Evolutionary conservation across 2,888 invertebrate species (phyloP).

Genomic region (Adelognathus sp.): DNA sequence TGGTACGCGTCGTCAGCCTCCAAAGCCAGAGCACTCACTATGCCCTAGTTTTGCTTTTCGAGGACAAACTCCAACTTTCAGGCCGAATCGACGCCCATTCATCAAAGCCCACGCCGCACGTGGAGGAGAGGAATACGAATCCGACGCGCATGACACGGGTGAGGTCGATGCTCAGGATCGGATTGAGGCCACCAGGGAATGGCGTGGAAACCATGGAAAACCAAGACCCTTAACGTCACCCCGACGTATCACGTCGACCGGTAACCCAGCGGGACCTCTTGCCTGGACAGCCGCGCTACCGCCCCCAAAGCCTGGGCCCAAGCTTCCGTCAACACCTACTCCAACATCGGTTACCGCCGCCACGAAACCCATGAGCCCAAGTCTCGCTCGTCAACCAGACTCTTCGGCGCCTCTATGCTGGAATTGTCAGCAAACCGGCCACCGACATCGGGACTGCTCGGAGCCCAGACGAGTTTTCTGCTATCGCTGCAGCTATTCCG

Average conservation of each 20-base stretch:
- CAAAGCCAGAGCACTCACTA: slow-evolving; percentile 18
- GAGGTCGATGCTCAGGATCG: neutral
- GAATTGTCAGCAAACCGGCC: neutral
- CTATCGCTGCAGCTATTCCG: neutral
- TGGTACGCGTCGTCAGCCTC: neutral
- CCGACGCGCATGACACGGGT: neutral
- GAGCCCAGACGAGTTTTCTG: neutral
- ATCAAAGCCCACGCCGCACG: neutral
- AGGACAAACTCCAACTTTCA: neutral
- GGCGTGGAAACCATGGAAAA: neutral
- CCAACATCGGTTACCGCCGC: too few relatives aligned
- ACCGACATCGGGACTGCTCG: neutral
- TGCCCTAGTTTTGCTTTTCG: slow-evolving; percentile 21
- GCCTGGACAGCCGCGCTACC: neutral
- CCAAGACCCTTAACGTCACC: neutral
- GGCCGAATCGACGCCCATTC: neutral
- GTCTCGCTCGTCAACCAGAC: too few relatives aligned
- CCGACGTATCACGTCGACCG: neutral
- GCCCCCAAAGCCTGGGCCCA: too few relatives aligned
- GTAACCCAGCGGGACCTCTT: neutral
- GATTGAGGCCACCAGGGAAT: neutral
- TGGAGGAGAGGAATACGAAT: neutral
- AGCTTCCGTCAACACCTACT: too few relatives aligned
- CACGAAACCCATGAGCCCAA: too few relatives aligned
- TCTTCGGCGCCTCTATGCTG: too few relatives aligned